A percentile compares a stretch with the other conserved stretches of the same genome.
These are phyloP conservation scores for Mustela nigripes DNA, from an alignment of 2,113 vertebrate species.

Conservation along the genomic window DNA sequence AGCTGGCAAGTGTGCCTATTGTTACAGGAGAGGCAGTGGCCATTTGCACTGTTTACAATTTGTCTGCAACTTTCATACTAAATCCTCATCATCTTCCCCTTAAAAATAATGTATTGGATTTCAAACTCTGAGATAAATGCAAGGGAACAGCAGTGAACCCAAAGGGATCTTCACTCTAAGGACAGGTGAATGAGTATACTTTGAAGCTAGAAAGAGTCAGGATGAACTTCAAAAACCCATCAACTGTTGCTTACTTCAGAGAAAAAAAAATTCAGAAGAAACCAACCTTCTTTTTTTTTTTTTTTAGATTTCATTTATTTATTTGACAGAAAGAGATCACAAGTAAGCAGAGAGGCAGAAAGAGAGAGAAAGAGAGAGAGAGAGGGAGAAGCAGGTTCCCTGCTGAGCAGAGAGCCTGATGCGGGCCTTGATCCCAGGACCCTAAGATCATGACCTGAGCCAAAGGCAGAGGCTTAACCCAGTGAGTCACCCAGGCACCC, in stretches of 20 bases:
- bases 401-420: too few relatives aligned
- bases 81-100: constrained; percentile 57
- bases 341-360: too few relatives aligned
- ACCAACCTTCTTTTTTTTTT: neutral
- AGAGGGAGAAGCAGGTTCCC: too few relatives aligned
- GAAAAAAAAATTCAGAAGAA: constrained; percentile 70
- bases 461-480: too few relatives aligned
- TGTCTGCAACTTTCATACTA: constrained; percentile 75
- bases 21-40: constrained; percentile 77
- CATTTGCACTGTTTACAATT: constrained; percentile 68
- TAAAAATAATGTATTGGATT: constrained; percentile 25
- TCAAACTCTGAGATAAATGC: neutral
- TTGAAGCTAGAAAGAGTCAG: constrained; percentile 12
- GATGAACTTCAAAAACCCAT: constrained; percentile 60
- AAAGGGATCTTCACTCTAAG: neutral
- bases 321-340: too few relatives aligned
- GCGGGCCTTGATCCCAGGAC: too few relatives aligned
- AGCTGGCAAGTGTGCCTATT: constrained; percentile 84
- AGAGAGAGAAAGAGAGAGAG: too few relatives aligned
- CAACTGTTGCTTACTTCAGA: neutral
- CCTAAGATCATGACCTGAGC: too few relatives aligned
- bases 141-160: neutral
- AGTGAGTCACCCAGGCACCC: too few relatives aligned
- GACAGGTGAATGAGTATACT: neutral
- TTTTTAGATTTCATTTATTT: too few relatives aligned